Percentiles rank a stretch among this genome's conserved stretches.
Conservation (phyloP, 2,797 vertebrate species). For the Girardinus metallicus region DNA sequence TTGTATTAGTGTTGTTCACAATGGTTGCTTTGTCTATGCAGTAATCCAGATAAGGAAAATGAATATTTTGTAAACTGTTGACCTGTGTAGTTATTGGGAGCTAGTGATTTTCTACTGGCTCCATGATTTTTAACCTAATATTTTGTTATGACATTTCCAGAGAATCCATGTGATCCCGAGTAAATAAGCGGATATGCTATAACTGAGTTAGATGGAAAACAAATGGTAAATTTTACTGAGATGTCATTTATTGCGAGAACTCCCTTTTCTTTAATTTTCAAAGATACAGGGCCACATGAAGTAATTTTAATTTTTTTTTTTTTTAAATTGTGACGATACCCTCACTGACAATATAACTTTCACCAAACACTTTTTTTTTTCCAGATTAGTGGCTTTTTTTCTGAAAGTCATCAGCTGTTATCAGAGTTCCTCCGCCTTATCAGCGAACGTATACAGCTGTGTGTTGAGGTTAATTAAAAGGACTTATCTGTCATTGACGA, state of each 20-base stretch:
- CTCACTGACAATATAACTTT: background rate
- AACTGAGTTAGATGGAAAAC: background rate
- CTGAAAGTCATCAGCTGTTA: constrained; percentile 15
- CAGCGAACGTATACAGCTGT: background rate
- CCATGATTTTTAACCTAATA: background rate
- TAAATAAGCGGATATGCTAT: constrained; percentile 5
- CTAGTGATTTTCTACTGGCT: background rate
- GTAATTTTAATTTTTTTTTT: too few species aligned
- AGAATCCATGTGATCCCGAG: background rate
- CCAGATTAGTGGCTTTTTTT: background rate
- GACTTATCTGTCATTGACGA: constrained; percentile 36
- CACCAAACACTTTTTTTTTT: background rate
- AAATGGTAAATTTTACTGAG: background rate
- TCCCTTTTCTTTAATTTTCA: background rate
- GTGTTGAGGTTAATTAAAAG: constrained; percentile 36
- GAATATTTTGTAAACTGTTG: background rate
- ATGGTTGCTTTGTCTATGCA: background rate
- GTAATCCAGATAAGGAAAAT: background rate
- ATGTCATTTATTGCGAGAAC: background rate
- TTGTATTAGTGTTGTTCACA: background rate
- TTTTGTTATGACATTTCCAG: background rate
- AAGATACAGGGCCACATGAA: background rate
- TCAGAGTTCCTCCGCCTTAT: constrained; percentile 5
- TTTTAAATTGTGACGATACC: background rate
- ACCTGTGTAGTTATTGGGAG: background rate